A percentile compares a stretch with the other conserved stretches of the same genome.
Evolutionary conservation across 2,113 vertebrate species (phyloP).

Genomic region (Phalacrocorax carbo): DNA sequence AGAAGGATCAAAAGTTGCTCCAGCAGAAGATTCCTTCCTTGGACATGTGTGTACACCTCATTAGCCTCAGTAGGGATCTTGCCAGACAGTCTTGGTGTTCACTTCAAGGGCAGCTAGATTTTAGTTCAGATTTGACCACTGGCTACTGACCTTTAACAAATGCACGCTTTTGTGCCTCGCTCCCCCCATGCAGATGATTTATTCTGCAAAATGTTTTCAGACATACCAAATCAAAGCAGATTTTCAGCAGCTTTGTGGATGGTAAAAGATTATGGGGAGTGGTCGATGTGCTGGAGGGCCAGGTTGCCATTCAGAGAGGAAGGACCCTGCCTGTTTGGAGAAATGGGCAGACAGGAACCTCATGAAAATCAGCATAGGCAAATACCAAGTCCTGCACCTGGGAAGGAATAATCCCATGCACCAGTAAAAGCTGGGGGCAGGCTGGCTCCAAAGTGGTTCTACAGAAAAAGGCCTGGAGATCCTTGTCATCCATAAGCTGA

Average conservation of each 20-base stretch:
- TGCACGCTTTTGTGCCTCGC: neutral
- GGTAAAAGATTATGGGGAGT: rapidly evolving
- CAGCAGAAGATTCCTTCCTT: neutral
- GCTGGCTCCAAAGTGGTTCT: neutral
- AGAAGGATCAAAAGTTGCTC: neutral
- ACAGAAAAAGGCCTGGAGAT: neutral
- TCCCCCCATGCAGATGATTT: neutral
- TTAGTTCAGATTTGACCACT: neutral
- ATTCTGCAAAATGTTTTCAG: neutral
- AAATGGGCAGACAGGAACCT: neutral
- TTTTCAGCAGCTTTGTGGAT: neutral
- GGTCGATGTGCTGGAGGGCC: neutral
- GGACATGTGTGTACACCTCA: rapidly evolving
- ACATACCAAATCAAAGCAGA: neutral
- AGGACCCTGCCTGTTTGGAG: neutral
- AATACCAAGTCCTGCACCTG: neutral
- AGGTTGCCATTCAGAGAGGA: neutral
- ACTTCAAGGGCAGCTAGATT: neutral
- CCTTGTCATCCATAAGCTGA: neutral
- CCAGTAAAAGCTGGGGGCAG: neutral
- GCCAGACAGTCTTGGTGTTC: neutral
- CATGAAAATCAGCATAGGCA: neutral
- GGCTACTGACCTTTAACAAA: neutral
- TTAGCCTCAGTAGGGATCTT: neutral
- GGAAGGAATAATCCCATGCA: neutral